These are phyloP conservation scores for Phorcus lineatus DNA, from an alignment of 2,888 invertebrate species.

Conservation along the genomic window DNA sequence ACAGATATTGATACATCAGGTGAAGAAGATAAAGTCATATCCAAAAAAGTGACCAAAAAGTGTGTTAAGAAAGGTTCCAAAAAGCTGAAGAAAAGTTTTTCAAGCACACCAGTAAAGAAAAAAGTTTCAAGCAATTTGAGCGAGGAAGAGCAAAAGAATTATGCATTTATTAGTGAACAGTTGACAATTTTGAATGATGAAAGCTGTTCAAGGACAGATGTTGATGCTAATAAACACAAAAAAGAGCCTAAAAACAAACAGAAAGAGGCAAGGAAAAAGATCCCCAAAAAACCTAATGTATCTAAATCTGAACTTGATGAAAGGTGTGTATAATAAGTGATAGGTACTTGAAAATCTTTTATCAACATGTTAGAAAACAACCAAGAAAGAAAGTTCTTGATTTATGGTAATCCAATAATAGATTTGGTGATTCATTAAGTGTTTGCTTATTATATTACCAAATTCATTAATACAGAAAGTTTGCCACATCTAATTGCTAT, in stretches of 20 bases:
- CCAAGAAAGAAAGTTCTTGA: no score
- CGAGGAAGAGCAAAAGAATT: slow-evolving; percentile 15
- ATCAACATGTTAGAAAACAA: no score
- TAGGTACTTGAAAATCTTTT: no score
- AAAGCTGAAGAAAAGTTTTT: background rate
- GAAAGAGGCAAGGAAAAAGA: background rate
- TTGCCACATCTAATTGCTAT: no score
- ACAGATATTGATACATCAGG: background rate
- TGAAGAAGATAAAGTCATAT: background rate
- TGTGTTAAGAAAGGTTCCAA: no score
- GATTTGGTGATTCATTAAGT: no score
- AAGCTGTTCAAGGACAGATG: slow-evolving; percentile 38
- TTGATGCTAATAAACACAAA: slow-evolving; percentile 35
- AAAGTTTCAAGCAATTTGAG: background rate
- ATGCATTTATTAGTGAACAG: slow-evolving; percentile 45
- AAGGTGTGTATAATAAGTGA: background rate
- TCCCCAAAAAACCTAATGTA: background rate
- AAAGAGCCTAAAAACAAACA: slow-evolving; percentile 24
- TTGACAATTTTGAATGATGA: slow-evolving; percentile 45
- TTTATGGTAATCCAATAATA: no score
- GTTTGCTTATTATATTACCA: no score
- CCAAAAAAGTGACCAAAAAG: no score
- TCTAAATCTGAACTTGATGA: background rate
- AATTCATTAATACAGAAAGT: no score
- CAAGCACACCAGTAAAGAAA: slow-evolving; percentile 4